These are phyloP conservation scores for western clawed frog (Xenopus tropicalis) DNA, from an alignment of 2,113 vertebrate genomes.

Conservation along the genomic window UCB_Xtro_10.0 CM004450.2:33942501-33943000, in stretches of 20 bases:
- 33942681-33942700: conserved; percentile 8
- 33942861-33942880: no score
- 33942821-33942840: background rate
- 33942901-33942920: background rate
- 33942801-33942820: background rate
- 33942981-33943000: background rate
- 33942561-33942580: conserved; percentile 2
- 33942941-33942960: background rate
- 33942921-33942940: background rate
- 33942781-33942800: background rate
- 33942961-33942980: background rate
- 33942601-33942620: background rate
- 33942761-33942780: conserved; percentile 2
- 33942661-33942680: conserved; percentile 5
- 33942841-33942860: background rate
- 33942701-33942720: conserved; percentile 4
- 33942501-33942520: background rate
- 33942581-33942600: conserved; percentile 4
- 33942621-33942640: background rate
- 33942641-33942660: conserved; percentile 4
- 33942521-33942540: background rate
- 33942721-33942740: background rate
- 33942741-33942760: background rate
- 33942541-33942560: background rate
- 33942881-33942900: background rate